A percentile compares a stretch with the other conserved stretches of the same genome.
Evolutionary conservation across 2,797 vertebrate genomes (phyloP).

Genomic region (Rhynchonycteris naso): DNA sequence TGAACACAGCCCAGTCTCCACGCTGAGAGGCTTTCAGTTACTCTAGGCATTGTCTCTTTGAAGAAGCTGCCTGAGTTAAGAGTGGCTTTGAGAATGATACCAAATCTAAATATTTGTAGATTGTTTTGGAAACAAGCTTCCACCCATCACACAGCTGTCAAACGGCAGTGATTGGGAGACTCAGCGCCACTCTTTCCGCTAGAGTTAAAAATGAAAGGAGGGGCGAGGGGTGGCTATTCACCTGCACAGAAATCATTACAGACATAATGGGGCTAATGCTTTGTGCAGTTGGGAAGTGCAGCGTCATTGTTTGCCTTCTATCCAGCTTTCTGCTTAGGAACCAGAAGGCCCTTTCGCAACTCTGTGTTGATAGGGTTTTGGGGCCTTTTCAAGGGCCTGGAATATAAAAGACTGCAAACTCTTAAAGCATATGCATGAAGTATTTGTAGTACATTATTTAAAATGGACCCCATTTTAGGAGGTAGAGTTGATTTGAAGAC

Average conservation of each 20-base stretch:
- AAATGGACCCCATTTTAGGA: slow-evolving; percentile 16
- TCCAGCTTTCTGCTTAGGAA: not conserved
- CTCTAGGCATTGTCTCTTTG: not conserved
- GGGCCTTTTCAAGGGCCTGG: slow-evolving; percentile 28
- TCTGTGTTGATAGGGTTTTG: not conserved
- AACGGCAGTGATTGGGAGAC: not conserved
- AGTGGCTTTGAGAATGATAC: not conserved
- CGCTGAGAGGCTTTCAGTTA: not conserved
- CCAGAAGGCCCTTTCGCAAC: not conserved
- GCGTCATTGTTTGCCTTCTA: slow-evolving; percentile 1
- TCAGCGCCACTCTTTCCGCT: not conserved
- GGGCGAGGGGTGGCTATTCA: not conserved
- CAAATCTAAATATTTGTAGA: slow-evolving; percentile 69
- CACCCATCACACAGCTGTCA: slow-evolving; percentile 58
- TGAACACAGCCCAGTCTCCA: not conserved
- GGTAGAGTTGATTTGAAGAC: slow-evolving; percentile 36
- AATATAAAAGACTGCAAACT: slow-evolving; percentile 9
- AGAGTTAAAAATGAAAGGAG: not conserved
- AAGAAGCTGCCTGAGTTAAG: not conserved
- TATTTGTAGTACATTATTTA: slow-evolving; percentile 32
- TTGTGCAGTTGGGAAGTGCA: not conserved
- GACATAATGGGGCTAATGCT: not conserved
- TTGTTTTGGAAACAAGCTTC: slow-evolving; percentile 67
- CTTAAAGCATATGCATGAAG: not conserved
- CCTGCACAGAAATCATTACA: not conserved